Base-by-base conservation (phyloP, 2,797 vertebrate genomes). In the Centroberyx gerrardi region DNA sequence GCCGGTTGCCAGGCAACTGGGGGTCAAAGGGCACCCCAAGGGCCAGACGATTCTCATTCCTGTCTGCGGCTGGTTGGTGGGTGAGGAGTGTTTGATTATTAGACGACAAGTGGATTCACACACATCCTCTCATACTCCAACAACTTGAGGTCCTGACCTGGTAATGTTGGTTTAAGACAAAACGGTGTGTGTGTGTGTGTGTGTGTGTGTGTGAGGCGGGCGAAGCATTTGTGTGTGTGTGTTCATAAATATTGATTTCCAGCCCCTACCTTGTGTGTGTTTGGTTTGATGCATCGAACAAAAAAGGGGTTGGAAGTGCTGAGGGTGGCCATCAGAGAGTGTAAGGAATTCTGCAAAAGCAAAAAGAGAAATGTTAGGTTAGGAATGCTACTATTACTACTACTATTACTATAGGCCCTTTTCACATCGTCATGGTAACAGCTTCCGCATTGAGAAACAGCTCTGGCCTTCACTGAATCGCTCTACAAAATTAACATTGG, bases 251-350 rank as follows among this genome's bases (percentile, higher is more conserved):
- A 60, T 31, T 13, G 52, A 3, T 0, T 17, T 27, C 17, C 13
- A 72, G 44, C 8, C 66, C 95, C 81, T 96, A 99, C 98, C 97
- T 99, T 99, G 85, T 96, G 93, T 64, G 91, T 91, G 2, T 99
- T 99, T 54, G 98, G 98, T 92, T 99, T 99, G 95, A 99, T 98
- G 90, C 98, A 99, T 18, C 98, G 95, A 28, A 99, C 96, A 62
- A 99, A 99, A 88, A 95, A 99, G 0, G 98, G 98, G 80, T 99
- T 98, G 33, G 98, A 97, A 9, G 95, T 93, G 90, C 96, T 98
- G 66, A 99, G 95, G 0, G 92, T 98, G 0, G 97, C 95, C 98
- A 99, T 99, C 89, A 99, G 93, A 28, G 97, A 97, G 92, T 99
- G 98, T 72, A 99, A 92, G 0, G 98, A 99, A 82, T 97, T 95